Conservation (phyloP, 2,888 invertebrate genomes). For the Ornithoptera alexandrae region DNA sequence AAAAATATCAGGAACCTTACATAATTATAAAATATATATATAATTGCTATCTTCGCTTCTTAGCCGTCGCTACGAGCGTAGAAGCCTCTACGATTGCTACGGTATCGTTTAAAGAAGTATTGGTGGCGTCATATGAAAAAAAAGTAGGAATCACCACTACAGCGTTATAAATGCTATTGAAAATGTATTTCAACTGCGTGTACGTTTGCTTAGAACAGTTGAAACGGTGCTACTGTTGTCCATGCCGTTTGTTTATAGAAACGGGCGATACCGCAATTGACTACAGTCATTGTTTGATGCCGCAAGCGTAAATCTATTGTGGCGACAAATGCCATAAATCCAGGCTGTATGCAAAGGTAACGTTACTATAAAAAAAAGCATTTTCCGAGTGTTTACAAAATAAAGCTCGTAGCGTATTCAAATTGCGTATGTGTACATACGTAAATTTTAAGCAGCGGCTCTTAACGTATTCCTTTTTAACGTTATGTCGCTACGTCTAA, state of each 20-base stretch:
- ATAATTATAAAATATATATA: too few species aligned
- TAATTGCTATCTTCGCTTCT: neutral
- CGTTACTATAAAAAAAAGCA: slow-evolving; percentile 10
- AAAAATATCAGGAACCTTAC: too few species aligned
- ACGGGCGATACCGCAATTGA: slow-evolving; percentile 45
- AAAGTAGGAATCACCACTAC: neutral
- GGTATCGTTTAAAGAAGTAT: neutral
- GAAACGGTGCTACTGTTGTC: slow-evolving; percentile 20
- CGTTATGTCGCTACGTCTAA: slow-evolving; percentile 8
- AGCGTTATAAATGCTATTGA: neutral
- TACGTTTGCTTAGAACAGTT: slow-evolving; percentile 22
- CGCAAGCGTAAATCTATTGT: slow-evolving; percentile 40
- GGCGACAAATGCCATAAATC: slow-evolving; percentile 31
- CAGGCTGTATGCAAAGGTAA: slow-evolving; percentile 16
- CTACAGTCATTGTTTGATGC: slow-evolving; percentile 43
- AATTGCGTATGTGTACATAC: slow-evolving; percentile 10
- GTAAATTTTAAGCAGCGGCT: slow-evolving; percentile 13
- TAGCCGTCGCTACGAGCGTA: neutral
- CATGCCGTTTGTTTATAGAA: slow-evolving; percentile 36
- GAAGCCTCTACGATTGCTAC: neutral
- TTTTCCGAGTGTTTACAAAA: slow-evolving; percentile 9
- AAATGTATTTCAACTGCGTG: slow-evolving; percentile 6
- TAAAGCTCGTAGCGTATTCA: slow-evolving; percentile 16
- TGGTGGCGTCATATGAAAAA: neutral
- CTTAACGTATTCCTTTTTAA: slow-evolving; percentile 20